Evolutionary conservation across 2,888 invertebrate species (phyloP).

Genomic region (Thecocarcelia acutangulata): DNA sequence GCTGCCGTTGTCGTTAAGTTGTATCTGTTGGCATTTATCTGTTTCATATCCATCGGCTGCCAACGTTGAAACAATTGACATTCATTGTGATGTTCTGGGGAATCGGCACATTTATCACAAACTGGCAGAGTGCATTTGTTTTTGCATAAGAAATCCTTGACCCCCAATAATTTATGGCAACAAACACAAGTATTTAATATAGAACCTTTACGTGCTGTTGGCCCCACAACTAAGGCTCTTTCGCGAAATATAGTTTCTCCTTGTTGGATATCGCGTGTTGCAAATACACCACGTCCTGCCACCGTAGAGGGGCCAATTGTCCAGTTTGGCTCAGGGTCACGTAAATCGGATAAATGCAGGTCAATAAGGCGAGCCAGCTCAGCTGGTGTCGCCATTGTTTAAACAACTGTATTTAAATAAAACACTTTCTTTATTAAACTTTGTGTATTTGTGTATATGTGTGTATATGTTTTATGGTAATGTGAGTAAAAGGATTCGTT

Average conservation of each 20-base stretch:
- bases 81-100: slow-evolving; percentile 84
- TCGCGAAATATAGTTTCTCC: slow-evolving; percentile 89
- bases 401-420: slow-evolving; percentile 13
- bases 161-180: slow-evolving; percentile 83
- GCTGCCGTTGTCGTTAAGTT: slow-evolving; percentile 22
- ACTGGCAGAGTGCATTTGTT: slow-evolving; percentile 86
- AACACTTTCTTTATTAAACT: slow-evolving; percentile 6
- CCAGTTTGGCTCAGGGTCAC: slow-evolving; percentile 82
- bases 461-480: background rate
- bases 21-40: slow-evolving; percentile 58
- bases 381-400: slow-evolving; percentile 76
- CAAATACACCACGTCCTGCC: slow-evolving; percentile 88
- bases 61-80: slow-evolving; percentile 85
- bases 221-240: slow-evolving; percentile 87
- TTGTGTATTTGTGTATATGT: slow-evolving; percentile 12
- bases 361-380: slow-evolving; percentile 78
- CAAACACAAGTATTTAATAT: slow-evolving; percentile 85
- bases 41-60: slow-evolving; percentile 82
- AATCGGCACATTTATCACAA: slow-evolving; percentile 86
- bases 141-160: slow-evolving; percentile 82
- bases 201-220: slow-evolving; percentile 83
- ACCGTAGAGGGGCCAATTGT: slow-evolving; percentile 84
- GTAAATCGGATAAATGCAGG: slow-evolving; percentile 77
- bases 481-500: background rate
- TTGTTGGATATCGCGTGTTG: slow-evolving; percentile 84